Conservation (phyloP, 2,113 vertebrate species). For the Pterophyllum scalare region DNA sequence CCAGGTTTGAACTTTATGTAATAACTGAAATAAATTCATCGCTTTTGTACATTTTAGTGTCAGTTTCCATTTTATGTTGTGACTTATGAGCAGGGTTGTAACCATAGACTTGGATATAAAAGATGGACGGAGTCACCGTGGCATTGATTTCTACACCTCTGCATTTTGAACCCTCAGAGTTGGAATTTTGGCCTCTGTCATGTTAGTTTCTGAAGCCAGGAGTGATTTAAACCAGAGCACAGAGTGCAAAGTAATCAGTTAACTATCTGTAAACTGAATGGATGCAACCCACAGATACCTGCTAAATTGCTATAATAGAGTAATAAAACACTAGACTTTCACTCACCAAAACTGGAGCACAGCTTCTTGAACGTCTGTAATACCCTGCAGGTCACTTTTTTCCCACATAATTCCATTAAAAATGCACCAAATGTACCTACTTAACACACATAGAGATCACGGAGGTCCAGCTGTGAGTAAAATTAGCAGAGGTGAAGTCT, state of each 20-base stretch:
- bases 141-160: background rate
- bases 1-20: background rate
- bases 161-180: background rate
- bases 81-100: conserved; percentile 1
- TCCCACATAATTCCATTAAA: background rate
- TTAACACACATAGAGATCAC: background rate
- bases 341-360: background rate
- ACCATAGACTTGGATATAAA: background rate
- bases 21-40: background rate
- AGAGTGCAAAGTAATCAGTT: background rate
- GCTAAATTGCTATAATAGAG: background rate
- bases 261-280: background rate
- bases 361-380: background rate
- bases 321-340: background rate
- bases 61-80: background rate
- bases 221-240: background rate
- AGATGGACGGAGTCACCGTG: background rate
- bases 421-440: background rate
- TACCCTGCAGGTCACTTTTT: background rate
- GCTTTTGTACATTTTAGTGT: background rate
- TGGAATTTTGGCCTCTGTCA: background rate
- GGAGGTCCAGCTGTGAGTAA: background rate
- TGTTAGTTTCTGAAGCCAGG: background rate
- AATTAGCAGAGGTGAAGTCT: background rate
- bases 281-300: background rate